Conservation (phyloP, 2,113 vertebrate genomes). For the Misgurnus anguillicaudatus region DNA sequence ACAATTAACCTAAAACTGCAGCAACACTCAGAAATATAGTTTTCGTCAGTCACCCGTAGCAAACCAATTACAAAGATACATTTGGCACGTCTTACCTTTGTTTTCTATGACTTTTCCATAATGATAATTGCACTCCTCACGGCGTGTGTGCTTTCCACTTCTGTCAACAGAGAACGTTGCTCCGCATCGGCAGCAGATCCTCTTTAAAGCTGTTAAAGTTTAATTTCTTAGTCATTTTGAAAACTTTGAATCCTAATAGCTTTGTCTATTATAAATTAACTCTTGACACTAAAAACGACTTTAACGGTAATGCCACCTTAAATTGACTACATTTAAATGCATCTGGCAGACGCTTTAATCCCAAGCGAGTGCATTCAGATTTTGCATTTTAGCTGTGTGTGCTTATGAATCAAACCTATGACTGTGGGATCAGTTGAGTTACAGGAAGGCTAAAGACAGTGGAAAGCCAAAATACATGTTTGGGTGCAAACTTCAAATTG, state of each 20-base stretch:
- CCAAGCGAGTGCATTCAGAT: not conserved
- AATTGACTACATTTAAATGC: not conserved
- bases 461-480: not conserved
- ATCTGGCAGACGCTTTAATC: not conserved
- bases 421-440: too few relatives aligned
- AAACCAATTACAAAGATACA: not conserved
- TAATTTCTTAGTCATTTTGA: slow-evolving; percentile 14
- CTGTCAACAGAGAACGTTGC: slow-evolving; percentile 70
- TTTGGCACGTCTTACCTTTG: slow-evolving; percentile 65
- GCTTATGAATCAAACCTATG: too few relatives aligned
- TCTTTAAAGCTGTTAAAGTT: slow-evolving; percentile 69
- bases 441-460: not conserved
- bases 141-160: slow-evolving; percentile 70
- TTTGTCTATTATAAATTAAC: not conserved
- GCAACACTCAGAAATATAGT: not conserved
- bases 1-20: not conserved
- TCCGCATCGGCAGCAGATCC: slow-evolving; percentile 80
- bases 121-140: slow-evolving; percentile 82
- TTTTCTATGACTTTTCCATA: slow-evolving; percentile 73
- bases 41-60: too few relatives aligned
- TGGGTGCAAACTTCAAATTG: not conserved
- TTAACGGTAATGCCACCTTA: not conserved
- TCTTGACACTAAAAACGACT: not conserved
- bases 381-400: not conserved
- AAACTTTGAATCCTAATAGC: slow-evolving; percentile 1